phyloP scores from a whole-genome alignment of 2,888 invertebrate species.

The Tethea ocularis region DNA sequence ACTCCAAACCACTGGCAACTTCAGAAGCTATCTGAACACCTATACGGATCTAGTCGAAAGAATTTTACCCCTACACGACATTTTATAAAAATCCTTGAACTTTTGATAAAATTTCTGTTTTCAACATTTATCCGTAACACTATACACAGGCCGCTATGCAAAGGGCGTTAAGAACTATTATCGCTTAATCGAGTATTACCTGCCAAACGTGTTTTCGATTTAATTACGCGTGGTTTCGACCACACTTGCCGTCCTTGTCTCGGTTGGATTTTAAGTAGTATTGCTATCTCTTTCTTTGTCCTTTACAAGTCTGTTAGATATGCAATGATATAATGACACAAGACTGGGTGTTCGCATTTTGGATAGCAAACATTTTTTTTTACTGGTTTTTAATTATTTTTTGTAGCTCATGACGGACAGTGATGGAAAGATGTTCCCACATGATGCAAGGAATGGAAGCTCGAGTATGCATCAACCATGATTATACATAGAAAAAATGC shows the following conservation, averaged over 20 bases:
- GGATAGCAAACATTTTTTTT: background rate
- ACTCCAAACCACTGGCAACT: no score
- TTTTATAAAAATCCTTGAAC: conserved; percentile 8
- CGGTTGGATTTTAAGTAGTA: background rate
- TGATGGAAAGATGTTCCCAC: no score
- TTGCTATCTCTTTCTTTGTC: conserved; percentile 6
- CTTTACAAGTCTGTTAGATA: conserved; percentile 7
- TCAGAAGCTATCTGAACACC: no score
- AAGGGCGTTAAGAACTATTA: background rate
- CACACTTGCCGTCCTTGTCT: background rate
- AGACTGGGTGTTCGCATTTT: background rate
- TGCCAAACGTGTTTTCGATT: conserved; percentile 4
- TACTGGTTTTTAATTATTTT: background rate
- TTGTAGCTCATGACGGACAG: no score
- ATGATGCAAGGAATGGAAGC: no score
- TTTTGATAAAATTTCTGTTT: conserved; percentile 2
- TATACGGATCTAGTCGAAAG: background rate
- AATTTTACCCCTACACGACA: conserved; percentile 2
- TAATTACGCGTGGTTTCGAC: conserved; percentile 6
- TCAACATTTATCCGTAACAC: background rate
- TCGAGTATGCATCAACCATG: no score
- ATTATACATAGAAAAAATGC: no score
- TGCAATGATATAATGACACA: background rate
- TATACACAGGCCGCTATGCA: background rate
- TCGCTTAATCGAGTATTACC: background rate